Conservation (phyloP, 2,797 vertebrate species). For the Brachyalestes nurse region DNA sequence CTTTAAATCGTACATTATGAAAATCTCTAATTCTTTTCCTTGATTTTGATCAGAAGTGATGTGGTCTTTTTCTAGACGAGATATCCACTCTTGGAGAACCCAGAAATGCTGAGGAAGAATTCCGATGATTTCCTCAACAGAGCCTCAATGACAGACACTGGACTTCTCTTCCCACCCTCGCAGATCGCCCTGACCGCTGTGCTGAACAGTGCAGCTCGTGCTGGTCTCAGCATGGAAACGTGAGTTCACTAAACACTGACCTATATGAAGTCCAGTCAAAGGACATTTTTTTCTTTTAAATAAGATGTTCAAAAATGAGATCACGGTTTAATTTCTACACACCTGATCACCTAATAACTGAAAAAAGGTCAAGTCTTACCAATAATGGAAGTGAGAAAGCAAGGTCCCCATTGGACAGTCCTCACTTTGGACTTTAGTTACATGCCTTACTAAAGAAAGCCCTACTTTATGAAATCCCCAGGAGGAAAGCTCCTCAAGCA, state of each 20-base stretch:
- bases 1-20: too few relatives aligned
- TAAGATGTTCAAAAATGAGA: background rate
- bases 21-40: background rate
- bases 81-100: slow-evolving; percentile 89
- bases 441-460: too few relatives aligned
- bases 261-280: background rate
- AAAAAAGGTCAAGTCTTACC: background rate
- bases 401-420: background rate
- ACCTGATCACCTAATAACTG: background rate
- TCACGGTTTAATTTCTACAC: background rate
- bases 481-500: background rate
- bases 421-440: background rate
- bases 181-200: slow-evolving; percentile 91
- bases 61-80: slow-evolving; percentile 81
- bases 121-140: slow-evolving; percentile 93
- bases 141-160: slow-evolving; percentile 86
- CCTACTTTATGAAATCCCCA: background rate
- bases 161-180: slow-evolving; percentile 91
- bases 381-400: background rate
- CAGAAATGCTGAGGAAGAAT: slow-evolving; percentile 89
- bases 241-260: slow-evolving; percentile 60
- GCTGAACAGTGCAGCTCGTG: slow-evolving; percentile 88
- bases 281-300: background rate
- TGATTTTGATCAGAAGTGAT: background rate
- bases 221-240: slow-evolving; percentile 93